Evolutionary conservation across 2,113 vertebrate genomes (phyloP).

Genomic region (Recurvirostra avosetta): DNA sequence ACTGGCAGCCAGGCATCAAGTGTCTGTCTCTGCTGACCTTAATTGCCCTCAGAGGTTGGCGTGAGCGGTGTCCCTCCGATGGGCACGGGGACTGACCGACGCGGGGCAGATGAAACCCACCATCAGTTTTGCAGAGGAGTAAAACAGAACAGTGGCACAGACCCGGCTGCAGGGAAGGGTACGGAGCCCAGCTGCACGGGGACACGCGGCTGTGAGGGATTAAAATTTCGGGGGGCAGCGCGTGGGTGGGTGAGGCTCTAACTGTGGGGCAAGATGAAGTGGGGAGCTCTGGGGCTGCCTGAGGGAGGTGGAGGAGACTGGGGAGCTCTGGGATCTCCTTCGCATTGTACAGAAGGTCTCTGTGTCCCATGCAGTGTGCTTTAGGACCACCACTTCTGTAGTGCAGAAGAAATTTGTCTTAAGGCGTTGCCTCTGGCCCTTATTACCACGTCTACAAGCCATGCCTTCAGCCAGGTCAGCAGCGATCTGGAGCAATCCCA

Average conservation of each 20-base stretch:
- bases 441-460: neutral
- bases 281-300: neutral
- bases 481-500: neutral
- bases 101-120: neutral
- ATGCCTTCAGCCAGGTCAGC: neutral
- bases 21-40: neutral
- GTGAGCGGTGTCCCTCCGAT: neutral
- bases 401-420: neutral
- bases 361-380: neutral
- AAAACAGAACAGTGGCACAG: neutral
- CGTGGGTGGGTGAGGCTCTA: too few relatives aligned
- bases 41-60: too few relatives aligned
- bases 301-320: neutral
- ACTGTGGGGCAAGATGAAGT: too few relatives aligned
- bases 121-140: neutral
- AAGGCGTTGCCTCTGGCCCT: neutral
- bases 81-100: accelerated
- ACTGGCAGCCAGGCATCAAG: neutral
- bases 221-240: neutral
- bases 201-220: accelerated
- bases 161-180: neutral
- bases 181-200: accelerated
- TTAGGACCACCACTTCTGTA: neutral
- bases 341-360: accelerated
- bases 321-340: neutral